Evolutionary conservation across 2,888 invertebrate genomes (phyloP).

Genomic region (Drosophila anomelani): DNA sequence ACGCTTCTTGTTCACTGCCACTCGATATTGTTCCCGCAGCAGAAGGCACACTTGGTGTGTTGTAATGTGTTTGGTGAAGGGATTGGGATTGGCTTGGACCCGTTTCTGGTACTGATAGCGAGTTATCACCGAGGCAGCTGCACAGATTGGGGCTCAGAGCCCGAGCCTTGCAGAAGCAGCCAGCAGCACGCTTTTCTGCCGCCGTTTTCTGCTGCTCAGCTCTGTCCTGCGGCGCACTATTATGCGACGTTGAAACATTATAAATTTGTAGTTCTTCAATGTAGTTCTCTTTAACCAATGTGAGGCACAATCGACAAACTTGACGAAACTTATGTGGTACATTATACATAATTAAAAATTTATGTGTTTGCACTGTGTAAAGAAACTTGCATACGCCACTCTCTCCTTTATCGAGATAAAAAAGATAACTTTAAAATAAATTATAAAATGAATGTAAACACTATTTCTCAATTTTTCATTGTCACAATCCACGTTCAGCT

Average conservation of each 20-base stretch:
- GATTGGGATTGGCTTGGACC: slow-evolving; percentile 44
- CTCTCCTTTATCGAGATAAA: slow-evolving; percentile 56
- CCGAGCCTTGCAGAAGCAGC: slow-evolving; percentile 59
- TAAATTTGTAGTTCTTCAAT: slow-evolving; percentile 87
- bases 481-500: slow-evolving; percentile 74
- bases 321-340: slow-evolving; percentile 96
- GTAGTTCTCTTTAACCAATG: slow-evolving; percentile 90
- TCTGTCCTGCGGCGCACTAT: slow-evolving; percentile 45
- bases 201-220: slow-evolving; percentile 21
- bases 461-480: slow-evolving; percentile 75
- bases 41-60: slow-evolving; percentile 71
- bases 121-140: slow-evolving; percentile 66
- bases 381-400: slow-evolving; percentile 50
- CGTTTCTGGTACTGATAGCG: slow-evolving; percentile 66
- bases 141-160: slow-evolving; percentile 55
- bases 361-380: slow-evolving; percentile 51
- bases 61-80: slow-evolving; percentile 56
- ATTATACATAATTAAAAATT: slow-evolving; percentile 91
- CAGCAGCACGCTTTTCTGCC: slow-evolving; percentile 40
- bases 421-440: slow-evolving; percentile 75
- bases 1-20: slow-evolving; percentile 47
- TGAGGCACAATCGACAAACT: slow-evolving; percentile 97
- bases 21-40: slow-evolving; percentile 49
- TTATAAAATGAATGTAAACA: slow-evolving; percentile 76
- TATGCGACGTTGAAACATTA: slow-evolving; percentile 49